Evolutionary conservation across 2,888 invertebrate genomes (phyloP).

Genomic region (Zaprionus obscuricornis): DNA sequence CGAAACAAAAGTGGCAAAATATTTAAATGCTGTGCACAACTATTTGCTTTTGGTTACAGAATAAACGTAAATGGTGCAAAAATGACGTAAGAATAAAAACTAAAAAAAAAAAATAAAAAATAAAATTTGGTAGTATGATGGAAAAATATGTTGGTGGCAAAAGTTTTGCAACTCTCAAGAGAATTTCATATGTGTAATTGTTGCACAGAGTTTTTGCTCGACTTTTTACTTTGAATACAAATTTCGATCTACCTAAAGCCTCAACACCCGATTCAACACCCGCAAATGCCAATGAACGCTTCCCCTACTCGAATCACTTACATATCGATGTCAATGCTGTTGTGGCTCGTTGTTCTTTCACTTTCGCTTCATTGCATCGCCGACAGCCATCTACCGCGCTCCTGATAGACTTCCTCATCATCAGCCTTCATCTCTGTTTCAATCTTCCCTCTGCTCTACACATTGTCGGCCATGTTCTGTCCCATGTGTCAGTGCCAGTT

Average conservation of each 20-base stretch:
- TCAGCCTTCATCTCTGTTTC: constrained; percentile 24
- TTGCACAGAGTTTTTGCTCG: constrained; percentile 14
- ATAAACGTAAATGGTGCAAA: constrained; percentile 17
- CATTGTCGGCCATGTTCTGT: background rate
- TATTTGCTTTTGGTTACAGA: constrained; percentile 49
- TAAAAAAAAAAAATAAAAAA: constrained; percentile 6
- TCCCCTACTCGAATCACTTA: too few relatives aligned
- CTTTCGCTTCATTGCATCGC: constrained; percentile 57
- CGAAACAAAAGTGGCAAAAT: constrained; percentile 55
- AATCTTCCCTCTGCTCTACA: background rate
- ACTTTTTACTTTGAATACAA: too few relatives aligned
- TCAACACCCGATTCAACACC: constrained; percentile 30
- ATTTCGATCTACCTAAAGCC: too few relatives aligned
- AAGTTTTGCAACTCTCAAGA: constrained; percentile 38
- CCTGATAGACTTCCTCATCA: constrained; percentile 14
- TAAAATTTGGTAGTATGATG: constrained; percentile 7
- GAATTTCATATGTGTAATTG: constrained; percentile 34
- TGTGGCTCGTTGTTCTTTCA: constrained; percentile 29
- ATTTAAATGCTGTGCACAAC: constrained; percentile 65
- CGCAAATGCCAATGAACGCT: too few relatives aligned
- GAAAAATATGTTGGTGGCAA: constrained; percentile 21
- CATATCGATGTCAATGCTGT: constrained; percentile 51
- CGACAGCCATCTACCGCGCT: constrained; percentile 13
- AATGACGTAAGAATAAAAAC: constrained; percentile 5
- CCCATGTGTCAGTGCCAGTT: constrained; percentile 1